Evolutionary conservation across 2,888 invertebrate genomes (phyloP).

Genomic region (Stenichneumon culpator): DNA sequence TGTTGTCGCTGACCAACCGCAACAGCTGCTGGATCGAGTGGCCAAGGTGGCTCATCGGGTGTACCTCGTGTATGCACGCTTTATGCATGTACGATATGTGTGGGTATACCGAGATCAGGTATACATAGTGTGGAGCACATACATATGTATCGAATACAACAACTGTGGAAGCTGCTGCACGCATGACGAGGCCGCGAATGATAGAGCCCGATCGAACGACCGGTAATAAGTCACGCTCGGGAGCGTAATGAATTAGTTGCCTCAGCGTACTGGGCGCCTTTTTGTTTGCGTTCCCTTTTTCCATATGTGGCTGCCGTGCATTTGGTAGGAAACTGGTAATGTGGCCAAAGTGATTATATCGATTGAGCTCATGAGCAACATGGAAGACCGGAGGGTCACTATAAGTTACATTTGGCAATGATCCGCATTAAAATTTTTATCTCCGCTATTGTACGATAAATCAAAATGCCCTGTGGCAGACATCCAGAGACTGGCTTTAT

Average conservation of each 20-base stretch:
- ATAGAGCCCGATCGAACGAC: slow-evolving; percentile 50
- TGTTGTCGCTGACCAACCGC: slow-evolving; percentile 51
- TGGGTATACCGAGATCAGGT: slow-evolving; percentile 16
- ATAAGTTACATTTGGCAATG: too few relatives aligned
- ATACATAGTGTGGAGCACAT: background rate
- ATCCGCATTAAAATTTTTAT: too few relatives aligned
- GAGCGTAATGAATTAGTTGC: slow-evolving; percentile 74
- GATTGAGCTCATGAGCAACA: background rate
- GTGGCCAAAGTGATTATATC: slow-evolving; percentile 22
- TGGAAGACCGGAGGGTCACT: background rate
- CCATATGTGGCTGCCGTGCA: background rate
- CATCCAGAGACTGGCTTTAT: too few relatives aligned
- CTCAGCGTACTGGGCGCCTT: slow-evolving; percentile 16
- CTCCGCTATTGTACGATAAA: too few relatives aligned
- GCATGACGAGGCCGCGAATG: slow-evolving; percentile 47
- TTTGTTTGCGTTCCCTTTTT: background rate
- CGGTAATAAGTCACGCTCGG: slow-evolving; percentile 73
- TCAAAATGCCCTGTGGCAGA: too few relatives aligned
- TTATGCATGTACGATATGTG: slow-evolving; percentile 42
- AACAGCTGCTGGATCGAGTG: slow-evolving; percentile 72
- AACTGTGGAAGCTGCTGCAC: slow-evolving; percentile 19
- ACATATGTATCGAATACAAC: slow-evolving; percentile 16
- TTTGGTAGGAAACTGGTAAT: background rate
- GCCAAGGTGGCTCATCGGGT: slow-evolving; percentile 22
- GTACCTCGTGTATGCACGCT: slow-evolving; percentile 37